Conservation (phyloP, 2,113 vertebrate species). For the Corythornis vintsioides region DNA sequence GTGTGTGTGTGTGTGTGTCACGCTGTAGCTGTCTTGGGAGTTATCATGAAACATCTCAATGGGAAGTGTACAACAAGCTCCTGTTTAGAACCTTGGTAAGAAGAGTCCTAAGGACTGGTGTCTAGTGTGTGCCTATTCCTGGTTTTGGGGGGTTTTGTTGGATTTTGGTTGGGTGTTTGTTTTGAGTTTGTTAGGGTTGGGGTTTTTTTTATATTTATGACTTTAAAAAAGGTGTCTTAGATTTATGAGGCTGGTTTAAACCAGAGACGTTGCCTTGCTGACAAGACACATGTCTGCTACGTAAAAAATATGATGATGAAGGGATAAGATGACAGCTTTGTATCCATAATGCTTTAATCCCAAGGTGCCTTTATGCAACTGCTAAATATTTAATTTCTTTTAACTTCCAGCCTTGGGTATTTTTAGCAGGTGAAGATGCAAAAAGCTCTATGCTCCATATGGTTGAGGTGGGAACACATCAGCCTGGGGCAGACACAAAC, state of each 20-base stretch:
- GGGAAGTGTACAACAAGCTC: neutral
- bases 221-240: conserved; percentile 35
- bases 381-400: conserved; percentile 62
- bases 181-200: neutral
- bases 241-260: conserved; percentile 58
- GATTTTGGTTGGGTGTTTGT: neutral
- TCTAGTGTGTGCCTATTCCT: neutral
- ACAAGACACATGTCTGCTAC: conserved; percentile 63
- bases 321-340: conserved; percentile 63
- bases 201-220: neutral
- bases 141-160: neutral
- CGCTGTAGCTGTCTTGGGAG: neutral
- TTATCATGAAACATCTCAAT: fast-evolving
- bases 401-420: neutral
- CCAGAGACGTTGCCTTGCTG: conserved; percentile 73
- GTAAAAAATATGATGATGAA: conserved; percentile 64
- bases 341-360: conserved; percentile 59
- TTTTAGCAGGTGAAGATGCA: conserved; percentile 10
- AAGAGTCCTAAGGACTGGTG: neutral
- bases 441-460: neutral
- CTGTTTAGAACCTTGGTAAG: neutral
- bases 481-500: neutral
- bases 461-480: neutral
- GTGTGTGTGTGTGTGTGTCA: neutral
- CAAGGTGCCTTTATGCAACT: conserved; percentile 72